Percentiles rank a stretch among this genome's conserved stretches.
Evolutionary conservation across 1,140 invertebrate species (phyloP).

Genomic region (Dendrolimus kikuchii): DNA sequence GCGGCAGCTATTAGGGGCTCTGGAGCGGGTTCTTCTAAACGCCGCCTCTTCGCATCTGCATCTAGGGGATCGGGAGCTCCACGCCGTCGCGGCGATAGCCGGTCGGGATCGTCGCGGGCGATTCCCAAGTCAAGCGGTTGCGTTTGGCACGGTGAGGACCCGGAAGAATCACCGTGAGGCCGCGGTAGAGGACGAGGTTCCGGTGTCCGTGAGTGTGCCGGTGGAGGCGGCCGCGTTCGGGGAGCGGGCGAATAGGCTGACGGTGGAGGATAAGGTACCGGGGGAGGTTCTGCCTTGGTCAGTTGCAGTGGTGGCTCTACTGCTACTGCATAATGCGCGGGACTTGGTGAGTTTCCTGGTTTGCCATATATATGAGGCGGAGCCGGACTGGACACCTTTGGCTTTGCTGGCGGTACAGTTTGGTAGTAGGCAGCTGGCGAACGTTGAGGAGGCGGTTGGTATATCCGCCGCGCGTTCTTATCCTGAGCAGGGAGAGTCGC

Average conservation of each 20-base stretch:
- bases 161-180: conserved; percentile 68
- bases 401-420: conserved; percentile 74
- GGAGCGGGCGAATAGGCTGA: conserved; percentile 70
- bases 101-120: conserved; percentile 65
- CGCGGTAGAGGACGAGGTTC: conserved; percentile 57
- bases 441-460: conserved; percentile 81
- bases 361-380: conserved; percentile 86
- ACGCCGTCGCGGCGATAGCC: conserved; percentile 71
- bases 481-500: conserved; percentile 76
- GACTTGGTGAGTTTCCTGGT: conserved; percentile 76
- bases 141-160: conserved; percentile 73
- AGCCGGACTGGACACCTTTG: conserved; percentile 84
- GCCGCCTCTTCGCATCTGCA: conserved; percentile 39
- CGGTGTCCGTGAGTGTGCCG: conserved; percentile 56
- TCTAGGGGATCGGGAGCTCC: conserved; percentile 48
- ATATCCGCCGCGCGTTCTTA: conserved; percentile 76
- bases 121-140: conserved; percentile 84
- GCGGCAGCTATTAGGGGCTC: conserved; percentile 79
- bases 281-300: conserved; percentile 79
- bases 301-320: conserved; percentile 73
- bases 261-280: conserved; percentile 75
- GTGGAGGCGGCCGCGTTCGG: conserved; percentile 73
- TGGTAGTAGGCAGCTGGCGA: conserved; percentile 76
- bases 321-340: conserved; percentile 75
- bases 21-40: conserved; percentile 53